phyloP scores from a whole-genome alignment of 2,113 vertebrate genomes.

The Craseonycteris thonglongyai region DNA sequence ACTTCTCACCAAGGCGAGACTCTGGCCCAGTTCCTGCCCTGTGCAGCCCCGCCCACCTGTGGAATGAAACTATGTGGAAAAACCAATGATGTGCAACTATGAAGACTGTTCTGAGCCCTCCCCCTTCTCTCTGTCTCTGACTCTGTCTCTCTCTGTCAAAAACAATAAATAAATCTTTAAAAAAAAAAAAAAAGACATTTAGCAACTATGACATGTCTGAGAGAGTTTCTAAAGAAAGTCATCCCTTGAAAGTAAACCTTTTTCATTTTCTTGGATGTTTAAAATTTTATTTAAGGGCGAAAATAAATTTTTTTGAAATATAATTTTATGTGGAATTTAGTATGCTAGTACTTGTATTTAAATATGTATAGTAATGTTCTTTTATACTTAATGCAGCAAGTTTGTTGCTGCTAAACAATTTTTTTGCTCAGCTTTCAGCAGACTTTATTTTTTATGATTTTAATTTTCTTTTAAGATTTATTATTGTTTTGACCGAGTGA shows the following conservation, averaged over 20 bases:
- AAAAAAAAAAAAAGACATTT: no score
- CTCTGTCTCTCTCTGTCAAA: no score
- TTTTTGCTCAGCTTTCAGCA: neutral
- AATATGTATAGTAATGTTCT: neutral
- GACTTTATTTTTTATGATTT: neutral
- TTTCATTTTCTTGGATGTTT: slow-evolving; percentile 2
- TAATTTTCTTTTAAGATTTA: no score
- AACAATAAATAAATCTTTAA: no score
- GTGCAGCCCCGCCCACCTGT: no score
- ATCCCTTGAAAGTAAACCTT: neutral
- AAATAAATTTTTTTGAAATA: neutral
- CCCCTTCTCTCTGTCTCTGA: no score
- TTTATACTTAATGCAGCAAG: neutral
- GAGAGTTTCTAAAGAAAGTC: slow-evolving; percentile 23
- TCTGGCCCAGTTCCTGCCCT: no score
- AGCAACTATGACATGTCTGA: neutral
- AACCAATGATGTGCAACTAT: no score
- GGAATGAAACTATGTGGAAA: no score
- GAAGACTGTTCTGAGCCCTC: no score
- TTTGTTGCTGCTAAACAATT: slow-evolving; percentile 10
- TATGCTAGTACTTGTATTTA: neutral
- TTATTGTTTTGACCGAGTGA: no score
- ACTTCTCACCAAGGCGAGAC: no score
- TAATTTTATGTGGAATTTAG: neutral
- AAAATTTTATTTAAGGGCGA: neutral